A percentile compares a stretch with the other conserved stretches of the same genome.
Evolutionary conservation across 2,888 invertebrate species (phyloP).

Genomic region (Isoperla grammatica): DNA sequence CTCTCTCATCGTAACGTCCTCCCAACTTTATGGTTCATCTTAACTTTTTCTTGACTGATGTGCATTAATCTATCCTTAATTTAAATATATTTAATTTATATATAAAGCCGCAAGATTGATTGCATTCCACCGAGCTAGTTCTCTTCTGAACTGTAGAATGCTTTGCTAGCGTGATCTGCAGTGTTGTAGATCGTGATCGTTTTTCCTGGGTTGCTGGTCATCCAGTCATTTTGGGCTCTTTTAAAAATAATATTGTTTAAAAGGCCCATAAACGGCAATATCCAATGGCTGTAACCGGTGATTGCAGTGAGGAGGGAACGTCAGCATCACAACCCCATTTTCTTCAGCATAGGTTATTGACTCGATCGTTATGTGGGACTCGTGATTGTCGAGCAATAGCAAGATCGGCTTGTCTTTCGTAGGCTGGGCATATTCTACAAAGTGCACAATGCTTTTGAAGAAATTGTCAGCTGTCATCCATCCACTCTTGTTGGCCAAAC

Average conservation of each 20-base stretch:
- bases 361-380: slow-evolving; percentile 36
- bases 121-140: too few species aligned
- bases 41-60: too few species aligned
- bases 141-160: not conserved
- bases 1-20: too few species aligned
- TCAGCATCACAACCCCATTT: slow-evolving; percentile 40
- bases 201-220: slow-evolving; percentile 27
- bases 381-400: slow-evolving; percentile 39
- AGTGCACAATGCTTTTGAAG: slow-evolving; percentile 27
- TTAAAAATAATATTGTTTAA: slow-evolving; percentile 39
- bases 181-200: slow-evolving; percentile 26
- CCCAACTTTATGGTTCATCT: too few species aligned
- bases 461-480: slow-evolving; percentile 37
- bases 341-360: slow-evolving; percentile 37
- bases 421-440: slow-evolving; percentile 20
- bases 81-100: too few species aligned
- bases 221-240: slow-evolving; percentile 31
- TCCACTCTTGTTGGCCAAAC: slow-evolving; percentile 32
- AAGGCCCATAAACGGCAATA: slow-evolving; percentile 40
- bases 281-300: slow-evolving; percentile 43
- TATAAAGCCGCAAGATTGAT: too few species aligned
- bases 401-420: slow-evolving; percentile 29
- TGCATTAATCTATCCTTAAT: too few species aligned
- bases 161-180: slow-evolving; percentile 5
- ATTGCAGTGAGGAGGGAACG: slow-evolving; percentile 42